A percentile compares a stretch with the other conserved stretches of the same genome.
Evolutionary conservation across 2,797 vertebrate genomes (phyloP).

Genomic region (Carapus acus): DNA sequence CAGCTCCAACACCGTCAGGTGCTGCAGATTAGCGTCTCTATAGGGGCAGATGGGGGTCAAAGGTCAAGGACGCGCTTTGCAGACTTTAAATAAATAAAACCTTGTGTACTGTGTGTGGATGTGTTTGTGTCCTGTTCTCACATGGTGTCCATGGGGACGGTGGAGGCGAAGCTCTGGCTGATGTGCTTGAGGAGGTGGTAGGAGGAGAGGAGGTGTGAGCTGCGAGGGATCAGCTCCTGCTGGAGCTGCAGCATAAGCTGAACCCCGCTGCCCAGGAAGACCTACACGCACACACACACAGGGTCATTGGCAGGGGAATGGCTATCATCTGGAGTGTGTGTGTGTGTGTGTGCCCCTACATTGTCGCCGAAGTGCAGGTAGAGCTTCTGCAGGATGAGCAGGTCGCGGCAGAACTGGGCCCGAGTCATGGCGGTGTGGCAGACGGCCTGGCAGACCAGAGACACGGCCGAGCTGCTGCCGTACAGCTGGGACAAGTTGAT

Average conservation of each 20-base stretch:
- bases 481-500: conserved; percentile 85
- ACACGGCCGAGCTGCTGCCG: conserved; percentile 70
- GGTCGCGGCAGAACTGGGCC: conserved; percentile 85
- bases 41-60: conserved; percentile 27
- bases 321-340: no score
- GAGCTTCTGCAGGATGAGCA: conserved; percentile 87
- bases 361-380: conserved; percentile 80
- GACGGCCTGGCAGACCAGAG: conserved; percentile 76
- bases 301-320: no score
- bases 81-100: neutral
- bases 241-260: conserved; percentile 87
- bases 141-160: conserved; percentile 83
- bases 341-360: conserved; percentile 58
- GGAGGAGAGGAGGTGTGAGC: conserved; percentile 82
- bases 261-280: conserved; percentile 72
- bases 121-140: conserved; percentile 61
- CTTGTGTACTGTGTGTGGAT: neutral
- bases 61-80: neutral
- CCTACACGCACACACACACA: conserved; percentile 57
- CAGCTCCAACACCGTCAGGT: conserved; percentile 87
- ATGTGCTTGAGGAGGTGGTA: conserved; percentile 86
- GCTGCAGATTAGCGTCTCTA: conserved; percentile 92
- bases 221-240: conserved; percentile 88
- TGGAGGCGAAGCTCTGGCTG: conserved; percentile 77
- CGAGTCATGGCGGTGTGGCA: conserved; percentile 78